Evolutionary conservation across 1,140 invertebrate species (phyloP).

Genomic region (Dendroctonus valens): DNA sequence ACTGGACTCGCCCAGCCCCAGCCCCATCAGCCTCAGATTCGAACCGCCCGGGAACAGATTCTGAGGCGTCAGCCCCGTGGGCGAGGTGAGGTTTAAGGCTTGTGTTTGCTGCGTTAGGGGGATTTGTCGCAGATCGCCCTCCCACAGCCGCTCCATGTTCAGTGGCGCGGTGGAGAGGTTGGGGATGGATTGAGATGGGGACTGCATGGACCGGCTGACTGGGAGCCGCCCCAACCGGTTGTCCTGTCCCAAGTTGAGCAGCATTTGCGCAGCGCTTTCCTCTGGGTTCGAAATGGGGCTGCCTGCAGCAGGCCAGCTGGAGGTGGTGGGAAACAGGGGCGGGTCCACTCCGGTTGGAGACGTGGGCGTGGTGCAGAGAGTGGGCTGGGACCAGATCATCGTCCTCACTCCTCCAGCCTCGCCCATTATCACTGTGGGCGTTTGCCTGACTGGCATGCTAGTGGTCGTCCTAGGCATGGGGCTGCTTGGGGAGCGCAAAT

Average conservation of each 20-base stretch:
- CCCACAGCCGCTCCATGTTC: conserved; percentile 90
- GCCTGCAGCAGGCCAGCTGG: conserved; percentile 40
- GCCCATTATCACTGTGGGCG: conserved; percentile 87
- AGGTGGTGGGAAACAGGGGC: conserved; percentile 44
- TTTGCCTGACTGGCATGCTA: conserved; percentile 62
- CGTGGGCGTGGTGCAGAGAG: conserved; percentile 54
- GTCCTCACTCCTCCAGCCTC: conserved; percentile 86
- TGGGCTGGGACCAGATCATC: conserved; percentile 83
- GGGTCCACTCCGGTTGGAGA: conserved; percentile 40
- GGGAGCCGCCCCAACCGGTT: conserved; percentile 32
- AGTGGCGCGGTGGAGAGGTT: conserved; percentile 58
- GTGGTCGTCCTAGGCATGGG: conserved; percentile 49
- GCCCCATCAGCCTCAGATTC: conserved; percentile 46
- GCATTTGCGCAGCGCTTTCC: conserved; percentile 72
- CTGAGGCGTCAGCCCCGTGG: conserved; percentile 39
- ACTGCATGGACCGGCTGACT: conserved; percentile 31
- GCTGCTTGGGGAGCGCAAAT: conserved; percentile 58
- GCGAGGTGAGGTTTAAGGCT: conserved; percentile 74
- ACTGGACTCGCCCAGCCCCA: conserved; percentile 20
- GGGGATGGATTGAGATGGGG: conserved; percentile 37
- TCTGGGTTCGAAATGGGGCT: conserved; percentile 56
- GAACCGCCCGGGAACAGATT: conserved; percentile 17
- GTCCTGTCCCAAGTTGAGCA: conserved; percentile 74
- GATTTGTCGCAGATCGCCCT: conserved; percentile 77
- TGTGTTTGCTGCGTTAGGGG: conserved; percentile 79